A percentile compares a stretch with the other conserved stretches of the same genome.
phyloP scores from a whole-genome alignment of 2,797 vertebrate genomes.

The Bradypus variegatus region DNA sequence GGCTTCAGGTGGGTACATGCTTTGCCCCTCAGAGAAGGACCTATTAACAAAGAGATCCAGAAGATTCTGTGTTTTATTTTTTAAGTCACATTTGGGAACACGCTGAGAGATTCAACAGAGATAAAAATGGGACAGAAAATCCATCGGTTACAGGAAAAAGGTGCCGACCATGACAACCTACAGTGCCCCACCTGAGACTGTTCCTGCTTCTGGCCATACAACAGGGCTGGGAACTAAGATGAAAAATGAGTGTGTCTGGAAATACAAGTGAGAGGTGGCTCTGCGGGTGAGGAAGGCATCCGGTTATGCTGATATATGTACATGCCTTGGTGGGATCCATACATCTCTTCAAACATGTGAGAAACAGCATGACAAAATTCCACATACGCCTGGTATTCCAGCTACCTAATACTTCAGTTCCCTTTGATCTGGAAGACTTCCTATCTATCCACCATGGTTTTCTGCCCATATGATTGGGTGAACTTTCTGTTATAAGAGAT shows the following conservation, averaged over 20 bases:
- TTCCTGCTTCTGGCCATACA: neutral
- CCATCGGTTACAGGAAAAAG: neutral
- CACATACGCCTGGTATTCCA: neutral
- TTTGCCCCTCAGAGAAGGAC: neutral
- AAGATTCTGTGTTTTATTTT: neutral
- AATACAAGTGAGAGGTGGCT: neutral
- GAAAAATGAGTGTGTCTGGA: neutral
- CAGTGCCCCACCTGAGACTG: neutral
- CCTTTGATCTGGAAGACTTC: conserved; percentile 15
- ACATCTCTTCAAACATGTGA: neutral
- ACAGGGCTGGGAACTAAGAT: neutral
- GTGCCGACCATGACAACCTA: neutral
- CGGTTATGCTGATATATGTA: too few species aligned
- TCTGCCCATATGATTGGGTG: neutral
- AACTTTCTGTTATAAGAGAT: neutral
- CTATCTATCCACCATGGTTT: neutral
- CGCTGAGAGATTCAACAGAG: neutral
- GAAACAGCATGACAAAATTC: neutral
- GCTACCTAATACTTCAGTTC: neutral
- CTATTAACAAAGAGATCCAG: neutral
- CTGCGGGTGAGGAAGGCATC: neutral
- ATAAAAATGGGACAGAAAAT: conserved; percentile 4
- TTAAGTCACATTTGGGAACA: conserved; percentile 1
- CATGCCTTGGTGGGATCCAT: neutral
- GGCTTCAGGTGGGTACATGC: neutral